Base-by-base conservation (phyloP, 2,797 vertebrate genomes). In the Arremon brunneinucha region DNA sequence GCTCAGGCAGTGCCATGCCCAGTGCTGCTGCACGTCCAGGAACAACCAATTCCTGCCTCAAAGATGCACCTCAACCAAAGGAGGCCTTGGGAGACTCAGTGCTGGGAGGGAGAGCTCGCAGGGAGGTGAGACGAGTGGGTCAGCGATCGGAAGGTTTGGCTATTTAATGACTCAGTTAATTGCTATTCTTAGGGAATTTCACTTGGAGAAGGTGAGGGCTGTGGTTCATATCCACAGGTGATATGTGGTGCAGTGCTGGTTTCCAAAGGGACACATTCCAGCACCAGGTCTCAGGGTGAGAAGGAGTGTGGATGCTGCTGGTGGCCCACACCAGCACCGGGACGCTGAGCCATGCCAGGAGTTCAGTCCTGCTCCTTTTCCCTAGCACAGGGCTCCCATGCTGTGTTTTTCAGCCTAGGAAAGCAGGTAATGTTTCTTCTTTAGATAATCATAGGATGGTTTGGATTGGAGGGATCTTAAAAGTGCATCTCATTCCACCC, bases 41-140 rank as follows among this genome's bases (percentile, higher is more conserved):
- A 57, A 56, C 7, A 0, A 34, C 43, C 16, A 64, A 78, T 13
- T 20, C 59, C 55, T 23, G 63, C 68, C 14, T 27, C 71, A 76
- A 65, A 37, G 55, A 56, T 26, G 85, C 93, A 11, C 18, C 75
- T 53, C 46, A 9, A 19, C 27, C 9, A 0, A 88, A 84, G 71
- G 81, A 63, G 32, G 4, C 59, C 62, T 32, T 6, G 44, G 81
- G 72, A 64, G 77, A 68, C 6, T 9, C 53, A 2, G 32, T 2
- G 0, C 76, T 37, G 2, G 47, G 27, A 70, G 32, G 43, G 30
- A 90, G 69, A 62, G 75, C 78, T 39, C 39, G 1, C n/a, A 63
- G 35, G 62, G 91, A 97, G 97, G 97, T 98, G 93, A 96, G 93
- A 69, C 22, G 23, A 55, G 28, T 26, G 71, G 79, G 43, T 56